Base-by-base conservation (phyloP, 1,140 invertebrate species). In the Drosophila willistoni region DNA sequence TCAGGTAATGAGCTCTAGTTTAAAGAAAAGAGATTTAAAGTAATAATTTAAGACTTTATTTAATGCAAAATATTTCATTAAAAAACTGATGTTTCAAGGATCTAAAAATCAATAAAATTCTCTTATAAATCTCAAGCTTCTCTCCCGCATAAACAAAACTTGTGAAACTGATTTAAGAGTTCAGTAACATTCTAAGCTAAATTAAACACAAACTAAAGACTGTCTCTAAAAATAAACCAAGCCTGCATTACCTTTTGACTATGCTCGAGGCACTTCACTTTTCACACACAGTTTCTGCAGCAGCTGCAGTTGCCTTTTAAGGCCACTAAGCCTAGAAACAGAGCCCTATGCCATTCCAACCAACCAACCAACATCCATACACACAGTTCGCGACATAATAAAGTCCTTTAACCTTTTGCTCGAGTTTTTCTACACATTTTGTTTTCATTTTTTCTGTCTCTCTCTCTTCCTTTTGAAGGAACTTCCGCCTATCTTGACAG, bases 341-440 rank as follows among this genome's bases (percentile, higher is more conserved):
- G 7, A 12, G n/a, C n/a, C 14, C 14, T n/a, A 14, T 12, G 4
- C 33, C 42, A 39, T 29, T 19, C 39, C 47, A 39, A 9, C 25
- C 47, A 39, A 7, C 25, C 57, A 17, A 13, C n/a, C 41, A 13
- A 3, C 36, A 17, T 17, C 17, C 36, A 13, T 41, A 33, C 42
- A 22, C 44, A 41, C 41, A 19, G 33, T 42, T 57, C 71, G 74
- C 74, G 66, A 54, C 66, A 73, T 64, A 66, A 70, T 77, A 77
- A 77, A 79, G 77, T 79, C 77, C 77, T 79, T 79, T 79, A 79
- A 79, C 77, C 77, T 79, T 73, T 79, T 79, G 74, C 77, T 79
- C 74, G 77, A 79, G 63, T 63, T 75, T 62, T 65, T 44, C n/a
- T 56, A 10, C 19, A 14, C 17, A 29, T 22, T 63, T 65, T 67